Base-by-base conservation (phyloP, 2,888 invertebrate genomes). In the Watsonalla cultraria region DNA sequence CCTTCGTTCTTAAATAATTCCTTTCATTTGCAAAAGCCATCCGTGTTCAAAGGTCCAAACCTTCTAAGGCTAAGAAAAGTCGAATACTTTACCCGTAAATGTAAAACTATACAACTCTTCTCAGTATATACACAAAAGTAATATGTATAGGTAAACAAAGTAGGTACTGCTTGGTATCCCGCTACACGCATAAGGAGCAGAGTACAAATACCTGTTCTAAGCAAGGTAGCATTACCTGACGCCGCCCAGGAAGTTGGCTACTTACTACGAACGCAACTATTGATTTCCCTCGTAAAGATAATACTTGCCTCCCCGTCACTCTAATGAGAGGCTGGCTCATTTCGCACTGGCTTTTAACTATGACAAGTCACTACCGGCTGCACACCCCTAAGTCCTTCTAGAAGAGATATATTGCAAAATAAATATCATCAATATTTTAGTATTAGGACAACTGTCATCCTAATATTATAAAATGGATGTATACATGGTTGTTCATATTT, bases 211-310 rank as follows among this genome's bases (percentile, higher is more conserved):
- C 58, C 53, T 57, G 60, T 58, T 54, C 60, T 59, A 61, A 54
- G 52, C 58, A 59, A 55, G 51, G 54, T 56, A 56, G 56, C 15
- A 49, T 49, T 49, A 49, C 61, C 54, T 60, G 54, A 54, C 45
- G 53, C 46, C 61, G 58, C 64, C 69, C 68, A 71, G 69, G 74
- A 73, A 73, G 59, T 35, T 48, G 46, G 45, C 53, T 51, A 50
- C 51, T 51, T 51, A 57, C 42, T 60, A 57, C 56, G 66, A 69
- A 72, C 70, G 59, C 60, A 65, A 68, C 68, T 60, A 69, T 65
- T 64, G 74, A 76, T 75, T 72, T 60, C 63, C 55, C 54, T 62
- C 58, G 54, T 54, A 62, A 60, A 69, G 70, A 68, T 74, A 74
- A 68, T 67, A 68, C 66, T 58, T 61, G 65, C 67, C 67, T 58